These are phyloP conservation scores for Cyprinella venusta DNA, from an alignment of 2,797 vertebrate species.

Conservation along the genomic window DNA sequence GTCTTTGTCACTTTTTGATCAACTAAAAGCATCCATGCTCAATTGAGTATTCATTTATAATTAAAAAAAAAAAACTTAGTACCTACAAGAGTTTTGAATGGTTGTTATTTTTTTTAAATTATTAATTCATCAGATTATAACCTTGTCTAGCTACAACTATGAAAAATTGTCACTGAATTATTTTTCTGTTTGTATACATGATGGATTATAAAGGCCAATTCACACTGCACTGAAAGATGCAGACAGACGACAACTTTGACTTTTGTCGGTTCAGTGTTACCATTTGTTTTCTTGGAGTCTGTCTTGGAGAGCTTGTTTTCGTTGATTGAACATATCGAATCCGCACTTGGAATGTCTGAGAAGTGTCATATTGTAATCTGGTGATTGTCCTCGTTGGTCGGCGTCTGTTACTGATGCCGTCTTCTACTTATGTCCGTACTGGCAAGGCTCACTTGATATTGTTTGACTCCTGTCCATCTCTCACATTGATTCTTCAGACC, in stretches of 20 bases:
- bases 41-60: background rate
- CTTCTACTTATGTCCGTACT: background rate
- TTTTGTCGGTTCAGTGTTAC: background rate
- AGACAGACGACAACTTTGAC: background rate
- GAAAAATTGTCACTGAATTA: background rate
- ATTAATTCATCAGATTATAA: background rate
- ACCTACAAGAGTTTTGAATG: background rate
- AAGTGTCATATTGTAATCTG: background rate
- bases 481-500: conserved; percentile 68
- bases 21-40: background rate
- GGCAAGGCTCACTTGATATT: background rate
- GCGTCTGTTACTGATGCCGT: background rate
- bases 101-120: background rate
- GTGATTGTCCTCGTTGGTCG: background rate
- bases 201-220: background rate
- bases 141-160: background rate
- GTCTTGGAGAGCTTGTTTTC: background rate
- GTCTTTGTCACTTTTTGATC: background rate
- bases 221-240: background rate
- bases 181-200: background rate
- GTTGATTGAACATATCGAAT: background rate
- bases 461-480: background rate
- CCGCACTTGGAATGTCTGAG: background rate
- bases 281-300: background rate
- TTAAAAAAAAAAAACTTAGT: background rate